phyloP scores from a whole-genome alignment of 2,113 vertebrate species.

The Thamnophis sirtalis region DNA sequence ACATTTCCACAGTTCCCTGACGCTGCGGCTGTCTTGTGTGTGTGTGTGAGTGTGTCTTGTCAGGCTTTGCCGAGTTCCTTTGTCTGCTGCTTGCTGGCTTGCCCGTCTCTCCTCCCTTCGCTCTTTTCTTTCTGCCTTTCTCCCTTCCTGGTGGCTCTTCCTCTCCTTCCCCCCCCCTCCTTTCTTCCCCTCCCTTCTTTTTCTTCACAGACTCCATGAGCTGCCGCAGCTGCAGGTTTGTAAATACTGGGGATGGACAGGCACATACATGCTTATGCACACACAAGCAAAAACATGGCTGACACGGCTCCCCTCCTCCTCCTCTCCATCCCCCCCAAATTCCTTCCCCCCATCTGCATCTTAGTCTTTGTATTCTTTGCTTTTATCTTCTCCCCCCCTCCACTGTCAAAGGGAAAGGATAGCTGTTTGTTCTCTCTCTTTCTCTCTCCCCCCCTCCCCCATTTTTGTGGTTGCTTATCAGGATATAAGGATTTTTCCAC shows the following conservation, averaged over 20 bases:
- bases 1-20: not conserved
- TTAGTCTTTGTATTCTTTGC: slow-evolving; percentile 32
- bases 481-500: slow-evolving; percentile 60
- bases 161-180: not conserved
- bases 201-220: slow-evolving; percentile 41
- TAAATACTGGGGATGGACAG: slow-evolving; percentile 54
- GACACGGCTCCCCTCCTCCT: slow-evolving; percentile 58
- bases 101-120: slow-evolving; percentile 18
- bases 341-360: slow-evolving; percentile 36
- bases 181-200: slow-evolving; percentile 39
- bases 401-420: slow-evolving; percentile 20
- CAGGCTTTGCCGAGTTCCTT: slow-evolving; percentile 47
- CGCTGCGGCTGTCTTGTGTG: not conserved
- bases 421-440: slow-evolving; percentile 21
- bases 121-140: slow-evolving; percentile 40
- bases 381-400: slow-evolving; percentile 1
- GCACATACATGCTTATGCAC: slow-evolving; percentile 8
- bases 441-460: slow-evolving; percentile 12
- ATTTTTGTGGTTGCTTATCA: slow-evolving; percentile 51
- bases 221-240: slow-evolving; percentile 68
- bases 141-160: not conserved
- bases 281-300: slow-evolving; percentile 73
- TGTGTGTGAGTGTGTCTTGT: not conserved
- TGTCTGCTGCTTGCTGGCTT: slow-evolving; percentile 55
- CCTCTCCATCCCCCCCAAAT: slow-evolving; percentile 29